phyloP scores from a whole-genome alignment of 2,113 vertebrate species.

The Mormyrus iriodes region DNA sequence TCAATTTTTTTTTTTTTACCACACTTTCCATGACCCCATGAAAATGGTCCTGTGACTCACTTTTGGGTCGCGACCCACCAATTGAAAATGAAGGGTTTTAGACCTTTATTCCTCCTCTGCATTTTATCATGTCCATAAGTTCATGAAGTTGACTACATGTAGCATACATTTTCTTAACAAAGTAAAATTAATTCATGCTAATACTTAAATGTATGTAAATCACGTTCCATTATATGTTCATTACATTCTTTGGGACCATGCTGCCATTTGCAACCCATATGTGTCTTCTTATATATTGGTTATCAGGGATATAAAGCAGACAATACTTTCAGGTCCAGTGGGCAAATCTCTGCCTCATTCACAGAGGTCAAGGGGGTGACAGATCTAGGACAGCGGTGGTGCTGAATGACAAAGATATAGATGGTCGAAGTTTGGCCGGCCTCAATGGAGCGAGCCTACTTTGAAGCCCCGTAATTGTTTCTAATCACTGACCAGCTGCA shows the following conservation, averaged over 20 bases:
- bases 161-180: neutral
- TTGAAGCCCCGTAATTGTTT: conserved; percentile 66
- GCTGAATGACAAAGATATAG: conserved; percentile 57
- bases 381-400: conserved; percentile 63
- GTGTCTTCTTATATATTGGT: neutral
- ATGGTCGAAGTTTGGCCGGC: conserved; percentile 50
- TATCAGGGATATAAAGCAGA: neutral
- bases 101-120: neutral
- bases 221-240: neutral
- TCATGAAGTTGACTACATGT: neutral
- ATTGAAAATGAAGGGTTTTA: neutral
- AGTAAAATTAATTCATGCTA: neutral
- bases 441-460: conserved; percentile 59
- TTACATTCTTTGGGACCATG: neutral
- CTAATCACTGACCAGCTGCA: conserved; percentile 59
- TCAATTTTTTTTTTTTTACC: no score
- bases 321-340: conserved; percentile 21
- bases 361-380: conserved; percentile 51
- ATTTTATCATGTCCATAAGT: neutral
- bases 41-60: no score
- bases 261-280: neutral
- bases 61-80: neutral
- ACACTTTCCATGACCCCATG: no score
- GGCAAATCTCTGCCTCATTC: conserved; percentile 16
- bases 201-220: neutral